A percentile compares a stretch with the other conserved stretches of the same genome.
Evolutionary conservation across 2,797 vertebrate species (phyloP).

Genomic region (Sebastiscus tertius): DNA sequence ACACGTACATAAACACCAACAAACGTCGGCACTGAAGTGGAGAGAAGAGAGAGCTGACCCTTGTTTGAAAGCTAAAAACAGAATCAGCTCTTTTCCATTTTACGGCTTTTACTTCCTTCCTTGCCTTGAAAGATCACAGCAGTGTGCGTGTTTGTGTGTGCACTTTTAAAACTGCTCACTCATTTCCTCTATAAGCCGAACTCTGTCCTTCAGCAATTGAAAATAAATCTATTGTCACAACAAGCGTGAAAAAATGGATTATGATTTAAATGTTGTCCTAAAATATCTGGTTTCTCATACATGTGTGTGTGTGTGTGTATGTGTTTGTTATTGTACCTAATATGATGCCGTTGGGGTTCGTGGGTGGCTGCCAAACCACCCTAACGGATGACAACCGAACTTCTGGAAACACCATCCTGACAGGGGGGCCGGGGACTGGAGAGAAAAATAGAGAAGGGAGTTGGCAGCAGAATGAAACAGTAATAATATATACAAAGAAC

Average conservation of each 20-base stretch:
- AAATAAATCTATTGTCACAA: constrained; percentile 23
- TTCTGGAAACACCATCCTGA: constrained; percentile 94
- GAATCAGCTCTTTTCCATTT: constrained; percentile 62
- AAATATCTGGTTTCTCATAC: background rate
- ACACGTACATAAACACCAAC: constrained; percentile 16
- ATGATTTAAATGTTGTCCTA: constrained; percentile 19
- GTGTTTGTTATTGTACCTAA: constrained; percentile 84
- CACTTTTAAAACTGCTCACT: constrained; percentile 43
- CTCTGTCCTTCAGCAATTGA: constrained; percentile 31
- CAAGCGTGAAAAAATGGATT: constrained; percentile 14
- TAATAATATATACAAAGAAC: constrained; percentile 25
- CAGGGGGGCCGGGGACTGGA: constrained; percentile 90
- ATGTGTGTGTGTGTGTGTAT: constrained; percentile 12
- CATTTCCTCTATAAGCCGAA: constrained; percentile 11
- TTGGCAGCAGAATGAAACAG: constrained; percentile 39
- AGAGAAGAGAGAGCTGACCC: constrained; percentile 47
- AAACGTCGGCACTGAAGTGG: constrained; percentile 14
- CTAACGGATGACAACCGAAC: constrained; percentile 90
- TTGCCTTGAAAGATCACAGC: constrained; percentile 50
- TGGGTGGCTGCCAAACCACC: constrained; percentile 93
- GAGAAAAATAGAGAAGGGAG: constrained; percentile 37
- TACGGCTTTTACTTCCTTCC: constrained; percentile 42
- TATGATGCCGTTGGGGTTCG: constrained; percentile 92
- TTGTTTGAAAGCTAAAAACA: constrained; percentile 55
- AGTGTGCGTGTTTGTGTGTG: background rate